Percentiles rank a stretch among this genome's conserved stretches.
Evolutionary conservation across 2,113 vertebrate species (phyloP).

Genomic region (Climacteris rufus): DNA sequence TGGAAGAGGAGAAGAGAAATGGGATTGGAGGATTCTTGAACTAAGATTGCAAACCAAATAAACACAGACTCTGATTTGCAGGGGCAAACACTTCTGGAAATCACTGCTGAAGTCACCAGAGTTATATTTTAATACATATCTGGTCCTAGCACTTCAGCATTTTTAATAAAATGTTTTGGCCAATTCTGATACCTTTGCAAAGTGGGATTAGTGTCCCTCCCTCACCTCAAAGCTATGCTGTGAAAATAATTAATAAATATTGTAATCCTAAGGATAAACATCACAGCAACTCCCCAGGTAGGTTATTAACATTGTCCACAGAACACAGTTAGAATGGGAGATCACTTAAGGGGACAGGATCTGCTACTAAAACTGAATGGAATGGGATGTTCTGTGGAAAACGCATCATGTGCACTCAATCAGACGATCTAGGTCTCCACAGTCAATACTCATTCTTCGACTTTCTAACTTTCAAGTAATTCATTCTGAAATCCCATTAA

Average conservation of each 20-base stretch:
- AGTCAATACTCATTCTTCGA: background rate
- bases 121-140: background rate
- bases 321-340: background rate
- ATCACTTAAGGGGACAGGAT: background rate
- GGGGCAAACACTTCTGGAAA: background rate
- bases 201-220: background rate
- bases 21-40: background rate
- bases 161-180: background rate
- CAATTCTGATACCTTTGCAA: background rate
- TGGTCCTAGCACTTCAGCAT: background rate
- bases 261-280: background rate
- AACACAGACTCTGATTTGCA: background rate
- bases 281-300: background rate
- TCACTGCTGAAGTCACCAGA: background rate
- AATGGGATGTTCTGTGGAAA: background rate
- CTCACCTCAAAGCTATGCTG: background rate
- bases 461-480: background rate
- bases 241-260: background rate
- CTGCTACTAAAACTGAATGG: background rate
- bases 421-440: background rate
- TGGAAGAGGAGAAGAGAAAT: background rate
- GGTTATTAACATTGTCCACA: background rate
- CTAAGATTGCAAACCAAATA: background rate
- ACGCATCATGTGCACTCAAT: background rate
- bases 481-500: background rate